Evolutionary conservation across 2,888 invertebrate genomes (phyloP).

Genomic region (Apamea monoglypha): DNA sequence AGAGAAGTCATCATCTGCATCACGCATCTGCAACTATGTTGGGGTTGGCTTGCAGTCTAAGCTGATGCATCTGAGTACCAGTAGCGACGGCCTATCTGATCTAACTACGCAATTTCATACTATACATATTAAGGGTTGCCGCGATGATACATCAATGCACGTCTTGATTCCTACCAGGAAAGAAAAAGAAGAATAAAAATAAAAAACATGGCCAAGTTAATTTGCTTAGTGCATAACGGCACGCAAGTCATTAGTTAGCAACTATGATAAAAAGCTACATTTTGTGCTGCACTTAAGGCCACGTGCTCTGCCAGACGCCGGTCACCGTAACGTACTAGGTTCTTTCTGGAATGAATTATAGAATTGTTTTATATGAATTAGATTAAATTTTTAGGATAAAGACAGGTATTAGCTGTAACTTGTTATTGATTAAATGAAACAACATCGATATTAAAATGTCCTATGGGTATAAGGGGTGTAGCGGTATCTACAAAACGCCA

Average conservation of each 20-base stretch:
- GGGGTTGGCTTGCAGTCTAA: too few species aligned
- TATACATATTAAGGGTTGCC: neutral
- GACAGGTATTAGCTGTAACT: neutral
- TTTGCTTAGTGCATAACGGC: constrained; percentile 31
- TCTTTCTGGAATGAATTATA: neutral
- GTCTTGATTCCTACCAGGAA: neutral
- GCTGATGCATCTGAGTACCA: too few species aligned
- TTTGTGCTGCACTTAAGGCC: constrained; percentile 41
- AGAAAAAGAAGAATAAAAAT: neutral
- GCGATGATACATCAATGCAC: too few species aligned
- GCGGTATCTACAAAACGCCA: too few species aligned
- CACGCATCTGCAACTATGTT: too few species aligned
- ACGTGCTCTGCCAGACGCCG: constrained; percentile 47
- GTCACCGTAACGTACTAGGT: neutral
- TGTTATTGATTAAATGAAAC: neutral
- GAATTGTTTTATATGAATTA: constrained; percentile 1
- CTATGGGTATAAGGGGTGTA: neutral
- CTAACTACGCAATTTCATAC: neutral
- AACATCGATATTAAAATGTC: neutral
- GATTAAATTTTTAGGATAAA: neutral
- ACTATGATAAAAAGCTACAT: constrained; percentile 54
- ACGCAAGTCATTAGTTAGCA: constrained; percentile 41
- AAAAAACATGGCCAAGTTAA: constrained; percentile 2
- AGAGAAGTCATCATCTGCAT: neutral
- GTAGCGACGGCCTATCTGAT: too few species aligned